Base-by-base conservation (phyloP, 2,797 vertebrate genomes). In the Girardinus metallicus region DNA sequence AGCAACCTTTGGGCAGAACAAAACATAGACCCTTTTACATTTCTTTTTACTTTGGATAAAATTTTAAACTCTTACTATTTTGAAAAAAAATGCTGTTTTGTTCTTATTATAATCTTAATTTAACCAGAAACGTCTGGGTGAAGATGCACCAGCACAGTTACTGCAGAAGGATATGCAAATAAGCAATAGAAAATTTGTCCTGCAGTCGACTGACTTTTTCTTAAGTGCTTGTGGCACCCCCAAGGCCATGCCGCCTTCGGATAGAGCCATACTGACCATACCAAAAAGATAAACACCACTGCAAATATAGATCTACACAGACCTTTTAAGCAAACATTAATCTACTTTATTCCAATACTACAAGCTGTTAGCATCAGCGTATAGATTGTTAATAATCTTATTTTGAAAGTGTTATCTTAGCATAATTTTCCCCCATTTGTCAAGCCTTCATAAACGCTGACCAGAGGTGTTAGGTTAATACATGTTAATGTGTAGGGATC, bases 401-500 rank as follows among this genome's bases (percentile, higher is more conserved):
- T 47, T 8, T 26, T 16, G 6, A n/a, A 41, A 75, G 5, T 2
- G 16, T 46, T 46, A 46, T 29, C 41, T 71, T 29, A 46, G 68
- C 43, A 29, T 44, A 44, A 46, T 44, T n/a, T 29, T 1, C 41
- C n/a, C 29, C 21, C 5, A 34, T 64, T 12, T 64, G 41, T 21
- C 3, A 62, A 76, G 84, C 79, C 68, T 83, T 75, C 88, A n/a
- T 85, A 86, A 88, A 83, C 57, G 77, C 83, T 88, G 91, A 93
- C 92, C 91, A 87, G 88, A 88, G 94, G 91, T 93, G 89, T 51
- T 49, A 46, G 84, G 70, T 84, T 89, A 88, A 83, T 80, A 84
- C 91, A 92, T 92, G 91, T 78, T 93, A 94, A 93, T 91, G 84
- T 87, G 36, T 80, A 75, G 76, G 88, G 87, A 91, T 62, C 87